Evolutionary conservation across 1,140 invertebrate genomes (phyloP).

Genomic region (Drosophila neocordata): DNA sequence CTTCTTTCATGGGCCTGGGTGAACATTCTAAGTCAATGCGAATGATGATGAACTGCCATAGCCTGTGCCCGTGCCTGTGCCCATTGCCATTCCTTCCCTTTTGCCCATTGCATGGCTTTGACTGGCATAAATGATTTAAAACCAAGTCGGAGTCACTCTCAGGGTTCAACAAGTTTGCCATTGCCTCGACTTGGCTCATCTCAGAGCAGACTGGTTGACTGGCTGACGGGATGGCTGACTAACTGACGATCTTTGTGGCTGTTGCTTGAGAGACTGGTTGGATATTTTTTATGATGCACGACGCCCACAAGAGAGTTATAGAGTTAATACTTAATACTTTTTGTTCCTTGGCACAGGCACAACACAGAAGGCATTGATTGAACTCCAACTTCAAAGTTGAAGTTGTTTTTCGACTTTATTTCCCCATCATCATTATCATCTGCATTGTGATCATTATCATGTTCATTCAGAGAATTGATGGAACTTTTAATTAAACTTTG

Average conservation of each 20-base stretch:
- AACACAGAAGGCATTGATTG: constrained; percentile 48
- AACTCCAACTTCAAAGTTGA: constrained; percentile 56
- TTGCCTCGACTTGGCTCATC: constrained; percentile 20
- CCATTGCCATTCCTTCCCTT: background rate
- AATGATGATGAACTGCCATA: constrained; percentile 73
- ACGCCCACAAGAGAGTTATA: constrained; percentile 70
- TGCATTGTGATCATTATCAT: background rate
- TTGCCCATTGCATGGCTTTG: constrained; percentile 24
- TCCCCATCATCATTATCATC: constrained; percentile 2
- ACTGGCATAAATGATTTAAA: constrained; percentile 79
- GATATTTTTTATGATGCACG: constrained; percentile 77
- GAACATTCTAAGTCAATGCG: constrained; percentile 79
- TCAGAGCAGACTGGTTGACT: constrained; percentile 6
- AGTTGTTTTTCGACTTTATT: constrained; percentile 38
- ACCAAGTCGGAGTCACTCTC: constrained; percentile 50
- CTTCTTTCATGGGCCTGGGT: constrained; percentile 39
- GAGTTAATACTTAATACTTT: constrained; percentile 25
- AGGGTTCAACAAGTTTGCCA: constrained; percentile 18
- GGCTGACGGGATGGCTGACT: constrained; percentile 14
- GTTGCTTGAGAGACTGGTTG: constrained; percentile 9
- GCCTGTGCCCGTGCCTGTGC: constrained; percentile 3
- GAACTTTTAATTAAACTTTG: constrained; percentile 9
- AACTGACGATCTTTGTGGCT: constrained; percentile 3
- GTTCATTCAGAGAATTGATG: constrained; percentile 27
- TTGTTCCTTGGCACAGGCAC: constrained; percentile 30